These are phyloP conservation scores for Oryctes rhinoceros DNA, from an alignment of 1,140 invertebrate species.

Conservation along the genomic window DNA sequence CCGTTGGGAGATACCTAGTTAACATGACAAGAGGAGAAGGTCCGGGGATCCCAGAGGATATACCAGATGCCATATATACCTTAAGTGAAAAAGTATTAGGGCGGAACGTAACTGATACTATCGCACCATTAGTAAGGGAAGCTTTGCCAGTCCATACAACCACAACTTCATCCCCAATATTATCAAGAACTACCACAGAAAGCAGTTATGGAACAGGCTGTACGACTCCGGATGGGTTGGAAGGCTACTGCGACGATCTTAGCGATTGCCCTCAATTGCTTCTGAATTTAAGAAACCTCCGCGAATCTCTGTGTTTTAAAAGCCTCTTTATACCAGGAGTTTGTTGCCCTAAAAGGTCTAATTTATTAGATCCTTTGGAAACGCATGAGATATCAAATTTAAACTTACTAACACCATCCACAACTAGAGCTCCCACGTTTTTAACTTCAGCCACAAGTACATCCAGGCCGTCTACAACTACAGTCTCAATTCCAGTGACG, in stretches of 20 bases:
- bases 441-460: slow-evolving; percentile 51
- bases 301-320: slow-evolving; percentile 91
- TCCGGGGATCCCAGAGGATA: slow-evolving; percentile 62
- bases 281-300: slow-evolving; percentile 80
- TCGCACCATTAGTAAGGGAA: slow-evolving; percentile 74
- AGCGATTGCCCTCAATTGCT: slow-evolving; percentile 88
- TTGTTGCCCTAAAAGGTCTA: slow-evolving; percentile 74
- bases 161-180: slow-evolving; percentile 35
- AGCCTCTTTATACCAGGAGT: slow-evolving; percentile 90
- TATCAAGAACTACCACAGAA: slow-evolving; percentile 39
- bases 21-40: slow-evolving; percentile 74
- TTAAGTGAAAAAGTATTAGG: slow-evolving; percentile 84
- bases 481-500: slow-evolving; percentile 55
- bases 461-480: slow-evolving; percentile 62
- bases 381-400: slow-evolving; percentile 61
- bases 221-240: slow-evolving; percentile 78
- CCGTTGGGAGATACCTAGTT: slow-evolving; percentile 82
- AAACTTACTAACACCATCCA: slow-evolving; percentile 46
- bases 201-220: slow-evolving; percentile 64
- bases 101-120: slow-evolving; percentile 80
- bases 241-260: slow-evolving; percentile 77
- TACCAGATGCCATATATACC: slow-evolving; percentile 79
- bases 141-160: slow-evolving; percentile 64
- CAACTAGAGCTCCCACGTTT: slow-evolving; percentile 37
- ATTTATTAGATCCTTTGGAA: slow-evolving; percentile 51